Conservation (phyloP, 2,888 invertebrate genomes). For the Melikaiella ostensackeni region DNA sequence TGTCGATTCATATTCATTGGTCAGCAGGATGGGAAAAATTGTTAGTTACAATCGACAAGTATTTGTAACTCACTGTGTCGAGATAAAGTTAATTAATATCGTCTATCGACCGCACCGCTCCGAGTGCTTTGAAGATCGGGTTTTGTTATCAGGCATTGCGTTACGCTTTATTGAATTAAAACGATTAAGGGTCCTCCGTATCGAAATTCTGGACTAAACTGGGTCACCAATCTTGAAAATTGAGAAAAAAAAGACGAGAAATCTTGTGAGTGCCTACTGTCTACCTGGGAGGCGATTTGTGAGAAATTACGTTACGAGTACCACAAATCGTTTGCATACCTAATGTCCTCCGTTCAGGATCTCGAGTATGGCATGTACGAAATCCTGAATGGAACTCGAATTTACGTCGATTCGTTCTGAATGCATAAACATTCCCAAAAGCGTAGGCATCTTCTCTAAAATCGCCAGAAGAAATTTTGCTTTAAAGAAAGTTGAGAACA, state of each 20-base stretch:
- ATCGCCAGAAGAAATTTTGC: background rate
- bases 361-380: slow-evolving; percentile 11
- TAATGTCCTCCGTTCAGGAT: background rate
- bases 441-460: background rate
- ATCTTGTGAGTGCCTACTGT: slow-evolving; percentile 10
- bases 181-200: slow-evolving; percentile 47
- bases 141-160: slow-evolving; percentile 56
- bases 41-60: background rate
- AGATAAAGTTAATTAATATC: slow-evolving; percentile 48
- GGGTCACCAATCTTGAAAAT: slow-evolving; percentile 57
- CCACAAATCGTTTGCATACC: slow-evolving; percentile 28
- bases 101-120: slow-evolving; percentile 35
- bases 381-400: slow-evolving; percentile 18
- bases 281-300: slow-evolving; percentile 25
- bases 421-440: slow-evolving; percentile 15
- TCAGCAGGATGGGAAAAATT: background rate
- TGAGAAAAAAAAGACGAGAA: slow-evolving; percentile 17
- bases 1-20: slow-evolving; percentile 3
- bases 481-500: background rate
- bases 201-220: slow-evolving; percentile 56
- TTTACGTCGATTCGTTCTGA: background rate
- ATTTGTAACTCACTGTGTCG: background rate
- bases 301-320: slow-evolving; percentile 13
- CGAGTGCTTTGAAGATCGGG: slow-evolving; percentile 35
- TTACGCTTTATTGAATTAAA: slow-evolving; percentile 51